Base-by-base conservation (phyloP, 2,888 invertebrate species). In the Acronicta alni region DNA sequence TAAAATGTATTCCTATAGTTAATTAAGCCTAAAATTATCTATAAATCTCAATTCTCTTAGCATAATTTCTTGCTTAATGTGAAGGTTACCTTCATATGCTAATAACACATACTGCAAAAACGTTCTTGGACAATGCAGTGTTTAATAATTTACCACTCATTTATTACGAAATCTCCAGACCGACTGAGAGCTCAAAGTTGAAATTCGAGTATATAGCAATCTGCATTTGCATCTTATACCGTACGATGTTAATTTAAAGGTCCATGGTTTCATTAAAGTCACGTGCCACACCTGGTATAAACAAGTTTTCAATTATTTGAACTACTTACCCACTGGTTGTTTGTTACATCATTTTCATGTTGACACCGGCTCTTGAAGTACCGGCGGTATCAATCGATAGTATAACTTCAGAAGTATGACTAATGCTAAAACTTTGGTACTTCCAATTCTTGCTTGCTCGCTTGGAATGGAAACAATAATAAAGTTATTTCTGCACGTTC, bases 61-160 rank as follows among this genome's bases (percentile, higher is more conserved):
- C 39, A 17, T 48, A 30, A 16, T 14, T 18, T 45, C 55, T 26
- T 38, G 18, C 12, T 18, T 46, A 17, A 26, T 47, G 20, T 65
- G 47, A 71, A 71, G 67, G 72, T 54, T 48, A 35, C 43, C 23
- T 46, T 54, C 18, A 4, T 32, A 35, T 35, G 7, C 35, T n/a
- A 14, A 32, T 12, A 32, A n/a, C n/a, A 35, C 6, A 12, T 35
- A n/a, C n/a, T 35, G 35, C 14, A 35, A 35, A n/a, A 35, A n/a
- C n/a, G n/a, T n/a, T 35, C 5, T n/a, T 10, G 5, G 6, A n/a
- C 35, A 7, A n/a, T n/a, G 35, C 12, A 30, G 3, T 30, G 4
- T 2, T 12, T 10, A 30, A 30, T 30, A 4, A 23, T 23, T 23
- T 5, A 23, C 23, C 23, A 23, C 5, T 23, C 23, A 26, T 7